Evolutionary conservation across 2,113 vertebrate genomes (phyloP).

Genomic region (Stegastes partitus): DNA sequence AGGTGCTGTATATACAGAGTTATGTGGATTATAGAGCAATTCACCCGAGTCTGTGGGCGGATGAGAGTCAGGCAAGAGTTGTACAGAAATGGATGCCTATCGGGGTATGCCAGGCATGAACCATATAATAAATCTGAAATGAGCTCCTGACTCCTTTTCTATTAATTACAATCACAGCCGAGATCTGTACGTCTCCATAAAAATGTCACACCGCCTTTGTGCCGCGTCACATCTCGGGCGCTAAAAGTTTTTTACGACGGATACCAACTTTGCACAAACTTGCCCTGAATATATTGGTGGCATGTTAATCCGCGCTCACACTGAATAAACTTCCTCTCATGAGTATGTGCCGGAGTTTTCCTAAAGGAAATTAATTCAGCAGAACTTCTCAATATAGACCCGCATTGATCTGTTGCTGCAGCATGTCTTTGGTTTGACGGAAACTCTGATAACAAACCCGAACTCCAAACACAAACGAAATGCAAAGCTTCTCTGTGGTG

Average conservation of each 20-base stretch:
- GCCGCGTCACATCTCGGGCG: slow-evolving; percentile 11
- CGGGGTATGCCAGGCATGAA: slow-evolving; percentile 40
- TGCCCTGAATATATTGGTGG: not conserved
- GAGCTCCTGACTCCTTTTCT: slow-evolving; percentile 43
- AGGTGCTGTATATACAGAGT: slow-evolving; percentile 28
- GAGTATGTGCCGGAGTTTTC: slow-evolving; percentile 1
- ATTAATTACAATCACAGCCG: slow-evolving; percentile 38
- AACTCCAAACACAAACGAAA: slow-evolving; percentile 40
- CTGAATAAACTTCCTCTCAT: slow-evolving; percentile 28
- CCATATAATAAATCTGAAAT: slow-evolving; percentile 63
- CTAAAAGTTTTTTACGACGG: slow-evolving; percentile 51
- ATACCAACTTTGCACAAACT: slow-evolving; percentile 31
- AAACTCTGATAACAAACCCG: slow-evolving; percentile 59
- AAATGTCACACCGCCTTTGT: slow-evolving; percentile 41
- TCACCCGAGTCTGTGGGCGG: slow-evolving; percentile 48
- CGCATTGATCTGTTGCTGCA: slow-evolving; percentile 57
- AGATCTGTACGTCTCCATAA: slow-evolving; percentile 26
- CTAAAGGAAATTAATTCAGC: slow-evolving; percentile 56
- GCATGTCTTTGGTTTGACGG: slow-evolving; percentile 32
- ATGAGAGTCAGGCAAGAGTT: slow-evolving; percentile 56
- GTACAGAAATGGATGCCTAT: slow-evolving; percentile 37
- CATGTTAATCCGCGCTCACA: slow-evolving; percentile 7
- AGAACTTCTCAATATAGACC: slow-evolving; percentile 51
- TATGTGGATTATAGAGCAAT: slow-evolving; percentile 25
- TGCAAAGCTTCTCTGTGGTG: slow-evolving; percentile 10